Evolutionary conservation across 2,113 vertebrate species (phyloP), one percentile per base, ranked within the genome.

Genomic region (Brachirus orientalis): DNA sequence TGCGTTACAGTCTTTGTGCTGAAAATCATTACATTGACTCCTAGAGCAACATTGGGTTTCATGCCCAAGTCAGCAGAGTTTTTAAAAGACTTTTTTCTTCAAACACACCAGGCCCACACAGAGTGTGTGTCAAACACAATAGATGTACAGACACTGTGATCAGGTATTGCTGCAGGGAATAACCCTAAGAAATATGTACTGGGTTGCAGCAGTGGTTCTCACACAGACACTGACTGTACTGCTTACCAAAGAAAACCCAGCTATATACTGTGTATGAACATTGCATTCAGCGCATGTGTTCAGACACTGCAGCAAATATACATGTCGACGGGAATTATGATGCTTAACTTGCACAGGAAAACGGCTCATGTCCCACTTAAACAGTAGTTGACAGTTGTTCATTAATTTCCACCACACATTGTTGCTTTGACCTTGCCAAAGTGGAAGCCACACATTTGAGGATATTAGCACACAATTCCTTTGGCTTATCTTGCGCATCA

Each of bases 1-100:
- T 75, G 60, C 47, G 86, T 86, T 91, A 90, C 84, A 86, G 70
- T 59, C 86, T 75, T 58, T 11, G 60, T 75, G 77, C 83, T 86
- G 83, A 89, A 90, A 92, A 90, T 80, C 90, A 86, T 89, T 89
- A 86, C 56, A 6, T 52, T 65, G 72, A 78, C 83, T 85, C 78
- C 74, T 45, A 71, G 58, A 72, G 84, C 77, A 77, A 75, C 85
- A 76, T 70, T 83, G 72, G 68, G 76, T 90, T 89, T 88, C 82
- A 75, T 81, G 75, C 80, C 58, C 66, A 14, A 71, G 58, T 78
- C 69, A 76, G 57, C 69, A 48, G 13, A 77, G 62, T 72, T 64
- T 83, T 82, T 77, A 64, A 72, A 69, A 75, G 65, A 55, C 58
- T 28, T 65, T 58, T n/a, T 55, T 55, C 56, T 41, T 84, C 44